Base-by-base conservation (phyloP, 2,888 invertebrate genomes). In the Netelia virgata region DNA sequence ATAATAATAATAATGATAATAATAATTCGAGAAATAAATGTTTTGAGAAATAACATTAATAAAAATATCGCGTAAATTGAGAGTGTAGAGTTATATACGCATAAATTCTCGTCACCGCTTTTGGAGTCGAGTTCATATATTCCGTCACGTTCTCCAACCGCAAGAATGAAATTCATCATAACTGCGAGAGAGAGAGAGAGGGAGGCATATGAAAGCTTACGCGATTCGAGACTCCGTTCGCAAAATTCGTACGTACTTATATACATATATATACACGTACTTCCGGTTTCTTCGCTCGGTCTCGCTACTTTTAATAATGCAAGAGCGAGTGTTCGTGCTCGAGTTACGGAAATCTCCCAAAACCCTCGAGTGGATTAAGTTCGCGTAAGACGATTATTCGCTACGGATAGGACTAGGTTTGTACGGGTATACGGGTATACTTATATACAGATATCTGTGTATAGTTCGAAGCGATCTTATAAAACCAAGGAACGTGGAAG, bases 381-480 rank as follows among this genome's bases (percentile, higher is more conserved):
- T 85, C 66, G 75, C 76, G 79, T 85, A 84, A 84, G 84, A 81
- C 80, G 80, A 81, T 84, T 84, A 84, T 84, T 81, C 80, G 77
- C 63, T 9, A 68, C 73, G 76, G 75, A 64, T 55, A 74, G 77
- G 50, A 69, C 73, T 50, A 55, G 72, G 73, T 72, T 63, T 55
- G n/a, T 72, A 74, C 11, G 16, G 57, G 41, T 77, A 70, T 76
- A 41, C n/a, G n/a, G n/a, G n/a, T 47, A 73, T 16, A 20, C 18
- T n/a, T 28, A 63, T 57, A n/a, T 57, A n/a, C 50, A 16, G 53
- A 41, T 70, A 72, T 66, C 9, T 16, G n/a, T 63, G 28, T 59
- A 50, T 64, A 72, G 47, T 8, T 66, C 5, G 59, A 53, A 43
- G 50, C 18, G 55, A 59, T 75, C 61, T 14, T 70, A 64, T 53